A percentile compares a stretch with the other conserved stretches of the same genome.
Evolutionary conservation across 2,888 invertebrate species (phyloP).

Genomic region (Cephus nigrinus): DNA sequence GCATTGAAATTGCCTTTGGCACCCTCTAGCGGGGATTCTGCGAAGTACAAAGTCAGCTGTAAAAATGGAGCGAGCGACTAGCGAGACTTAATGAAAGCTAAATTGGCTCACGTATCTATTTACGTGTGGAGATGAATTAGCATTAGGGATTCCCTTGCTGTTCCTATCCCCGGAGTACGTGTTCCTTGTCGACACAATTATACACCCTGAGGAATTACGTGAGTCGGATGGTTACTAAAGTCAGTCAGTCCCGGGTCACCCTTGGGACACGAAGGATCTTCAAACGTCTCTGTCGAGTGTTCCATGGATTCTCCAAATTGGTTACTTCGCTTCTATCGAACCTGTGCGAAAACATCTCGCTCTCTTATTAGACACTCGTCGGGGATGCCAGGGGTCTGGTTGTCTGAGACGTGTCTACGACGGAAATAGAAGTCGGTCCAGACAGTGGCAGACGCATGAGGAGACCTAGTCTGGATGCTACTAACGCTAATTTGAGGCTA

Average conservation of each 20-base stretch:
- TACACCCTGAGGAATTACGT: neutral
- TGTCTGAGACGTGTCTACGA: constrained; percentile 46
- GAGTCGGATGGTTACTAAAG: neutral
- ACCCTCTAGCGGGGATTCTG: neutral
- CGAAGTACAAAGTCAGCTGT: neutral
- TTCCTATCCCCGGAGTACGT: neutral
- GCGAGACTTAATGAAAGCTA: neutral
- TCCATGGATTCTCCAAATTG: neutral
- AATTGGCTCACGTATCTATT: neutral
- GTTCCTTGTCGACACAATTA: neutral
- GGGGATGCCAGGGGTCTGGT: constrained; percentile 21
- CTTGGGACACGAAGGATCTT: neutral
- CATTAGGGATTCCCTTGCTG: neutral
- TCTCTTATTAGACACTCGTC: constrained; percentile 1
- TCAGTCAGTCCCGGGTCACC: neutral
- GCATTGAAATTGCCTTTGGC: neutral
- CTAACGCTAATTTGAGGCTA: constrained; percentile 26
- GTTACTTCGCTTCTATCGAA: neutral
- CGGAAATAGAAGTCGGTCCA: constrained; percentile 41
- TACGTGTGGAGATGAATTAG: neutral
- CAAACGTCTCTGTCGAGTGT: neutral
- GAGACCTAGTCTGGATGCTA: constrained; percentile 12
- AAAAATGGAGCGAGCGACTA: neutral
- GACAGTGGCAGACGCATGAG: constrained; percentile 22
- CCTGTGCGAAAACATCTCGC: neutral